Conservation (phyloP, 2,113 vertebrate species). For the Percopsis transmontana region DNA sequence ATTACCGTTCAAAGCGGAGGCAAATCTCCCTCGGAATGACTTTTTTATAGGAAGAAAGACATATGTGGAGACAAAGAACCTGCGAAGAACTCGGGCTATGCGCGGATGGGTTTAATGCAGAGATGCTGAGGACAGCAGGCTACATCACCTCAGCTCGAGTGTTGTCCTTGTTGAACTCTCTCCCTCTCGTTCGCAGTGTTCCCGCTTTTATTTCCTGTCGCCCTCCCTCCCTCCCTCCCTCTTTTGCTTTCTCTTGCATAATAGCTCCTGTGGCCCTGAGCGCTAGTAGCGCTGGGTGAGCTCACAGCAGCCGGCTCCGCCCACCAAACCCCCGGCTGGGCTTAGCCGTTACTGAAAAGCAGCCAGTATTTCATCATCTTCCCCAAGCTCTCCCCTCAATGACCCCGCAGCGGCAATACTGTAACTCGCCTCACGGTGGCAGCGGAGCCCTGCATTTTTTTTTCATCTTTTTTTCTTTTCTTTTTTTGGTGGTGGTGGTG, state of each 20-base stretch:
- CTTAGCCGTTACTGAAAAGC: constrained; percentile 73
- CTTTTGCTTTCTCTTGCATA: constrained; percentile 68
- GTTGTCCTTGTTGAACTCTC: constrained; percentile 55
- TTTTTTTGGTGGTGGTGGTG: neutral
- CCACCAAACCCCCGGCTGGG: constrained; percentile 38
- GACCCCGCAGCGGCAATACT: constrained; percentile 36
- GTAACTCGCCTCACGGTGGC: constrained; percentile 65
- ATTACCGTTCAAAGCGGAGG: constrained; percentile 42
- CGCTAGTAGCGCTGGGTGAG: constrained; percentile 52
- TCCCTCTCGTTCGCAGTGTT: neutral
- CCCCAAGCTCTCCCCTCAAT: neutral
- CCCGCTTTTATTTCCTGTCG: neutral
- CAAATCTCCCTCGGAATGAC: neutral
- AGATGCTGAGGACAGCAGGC: constrained; percentile 43
- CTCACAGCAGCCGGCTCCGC: constrained; percentile 65
- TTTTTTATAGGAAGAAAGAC: constrained; percentile 25
- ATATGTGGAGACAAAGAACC: constrained; percentile 51
- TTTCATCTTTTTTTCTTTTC: neutral
- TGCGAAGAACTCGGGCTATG: constrained; percentile 17
- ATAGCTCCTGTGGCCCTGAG: constrained; percentile 62
- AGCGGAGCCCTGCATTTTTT: constrained; percentile 51
- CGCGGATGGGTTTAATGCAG: neutral
- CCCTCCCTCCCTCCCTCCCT: neutral
- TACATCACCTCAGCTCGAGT: constrained; percentile 48
- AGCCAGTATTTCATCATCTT: constrained; percentile 75